Conservation (phyloP, 2,113 vertebrate genomes). For the Calidris pygmaea region DNA sequence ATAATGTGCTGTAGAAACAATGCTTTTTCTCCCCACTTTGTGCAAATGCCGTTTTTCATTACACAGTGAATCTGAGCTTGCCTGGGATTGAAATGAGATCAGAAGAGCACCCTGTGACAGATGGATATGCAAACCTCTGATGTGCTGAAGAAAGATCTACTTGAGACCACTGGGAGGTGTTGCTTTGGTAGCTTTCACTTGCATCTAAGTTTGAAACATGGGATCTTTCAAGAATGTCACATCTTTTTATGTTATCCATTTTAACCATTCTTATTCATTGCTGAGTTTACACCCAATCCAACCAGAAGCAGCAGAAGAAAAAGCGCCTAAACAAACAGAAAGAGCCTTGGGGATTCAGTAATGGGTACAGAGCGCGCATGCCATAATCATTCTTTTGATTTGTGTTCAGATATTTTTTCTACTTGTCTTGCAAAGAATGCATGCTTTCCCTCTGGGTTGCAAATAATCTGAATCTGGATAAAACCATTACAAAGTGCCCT, state of each 20-base stretch:
- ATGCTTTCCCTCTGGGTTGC: conserved; percentile 61
- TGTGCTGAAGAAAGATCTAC: not conserved
- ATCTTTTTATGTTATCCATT: conserved; percentile 42
- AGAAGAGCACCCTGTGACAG: not conserved
- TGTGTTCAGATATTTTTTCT: conserved; percentile 71
- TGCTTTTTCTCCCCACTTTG: conserved; percentile 11
- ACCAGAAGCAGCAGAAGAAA: conserved; percentile 60
- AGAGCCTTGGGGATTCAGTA: conserved; percentile 62
- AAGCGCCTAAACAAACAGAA: conserved; percentile 69
- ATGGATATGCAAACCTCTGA: not conserved
- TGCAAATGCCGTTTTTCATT: conserved; percentile 51
- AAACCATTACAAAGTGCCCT: conserved; percentile 64
- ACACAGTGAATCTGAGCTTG: conserved; percentile 8
- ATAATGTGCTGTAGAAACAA: conserved; percentile 49
- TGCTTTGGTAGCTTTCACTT: conserved; percentile 16
- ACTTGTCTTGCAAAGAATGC: conserved; percentile 62
- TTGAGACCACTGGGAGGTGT: not conserved
- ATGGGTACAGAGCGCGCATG: conserved; percentile 28
- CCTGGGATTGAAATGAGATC: not conserved
- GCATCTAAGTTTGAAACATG: conserved; percentile 29
- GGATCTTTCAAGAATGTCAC: conserved; percentile 12
- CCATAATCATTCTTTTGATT: conserved; percentile 71
- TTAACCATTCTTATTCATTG: conserved; percentile 41
- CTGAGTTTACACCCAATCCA: conserved; percentile 45
- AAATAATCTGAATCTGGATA: conserved; percentile 70